A percentile compares a stretch with the other conserved stretches of the same genome.
phyloP scores from a whole-genome alignment of 1,140 invertebrate genomes.

The Helicoverpa armigera region DNA sequence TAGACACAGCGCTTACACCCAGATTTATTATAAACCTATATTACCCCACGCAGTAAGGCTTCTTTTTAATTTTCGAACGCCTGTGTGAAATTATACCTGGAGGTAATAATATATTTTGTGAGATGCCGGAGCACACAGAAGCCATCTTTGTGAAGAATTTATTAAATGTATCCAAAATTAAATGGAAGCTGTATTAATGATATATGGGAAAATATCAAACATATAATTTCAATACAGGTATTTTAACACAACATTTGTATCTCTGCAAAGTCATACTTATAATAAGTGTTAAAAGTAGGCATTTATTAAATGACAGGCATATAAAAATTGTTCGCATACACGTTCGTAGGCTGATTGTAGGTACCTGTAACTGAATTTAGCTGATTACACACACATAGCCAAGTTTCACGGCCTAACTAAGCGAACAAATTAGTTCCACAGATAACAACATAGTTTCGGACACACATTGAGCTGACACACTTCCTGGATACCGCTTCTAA shows the following conservation, averaged over 20 bases:
- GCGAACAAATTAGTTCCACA: constrained; percentile 7
- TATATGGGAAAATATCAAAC: background rate
- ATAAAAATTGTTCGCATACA: too few species aligned
- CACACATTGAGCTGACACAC: constrained; percentile 3
- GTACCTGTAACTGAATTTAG: background rate
- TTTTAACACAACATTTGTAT: too few species aligned
- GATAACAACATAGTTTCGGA: constrained; percentile 25
- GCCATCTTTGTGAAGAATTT: background rate
- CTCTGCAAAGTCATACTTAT: too few species aligned
- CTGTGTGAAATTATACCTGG: background rate
- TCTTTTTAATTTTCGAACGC: background rate
- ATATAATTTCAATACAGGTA: background rate
- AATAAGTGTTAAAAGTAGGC: too few species aligned
- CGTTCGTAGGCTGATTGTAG: background rate
- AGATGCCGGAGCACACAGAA: background rate
- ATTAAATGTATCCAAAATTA: constrained; percentile 6
- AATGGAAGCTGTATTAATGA: background rate
- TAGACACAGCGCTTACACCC: constrained; percentile 50
- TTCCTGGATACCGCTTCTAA: background rate
- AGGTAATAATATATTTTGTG: too few species aligned
- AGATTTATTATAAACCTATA: constrained; percentile 49
- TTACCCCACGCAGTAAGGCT: constrained; percentile 30
- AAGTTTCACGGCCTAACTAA: constrained; percentile 4
- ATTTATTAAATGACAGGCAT: too few species aligned
- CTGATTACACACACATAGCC: background rate